Percentiles rank a stretch among this genome's conserved stretches.
Evolutionary conservation across 2,113 vertebrate species (phyloP).

Genomic region (Corvus hawaiiensis): DNA sequence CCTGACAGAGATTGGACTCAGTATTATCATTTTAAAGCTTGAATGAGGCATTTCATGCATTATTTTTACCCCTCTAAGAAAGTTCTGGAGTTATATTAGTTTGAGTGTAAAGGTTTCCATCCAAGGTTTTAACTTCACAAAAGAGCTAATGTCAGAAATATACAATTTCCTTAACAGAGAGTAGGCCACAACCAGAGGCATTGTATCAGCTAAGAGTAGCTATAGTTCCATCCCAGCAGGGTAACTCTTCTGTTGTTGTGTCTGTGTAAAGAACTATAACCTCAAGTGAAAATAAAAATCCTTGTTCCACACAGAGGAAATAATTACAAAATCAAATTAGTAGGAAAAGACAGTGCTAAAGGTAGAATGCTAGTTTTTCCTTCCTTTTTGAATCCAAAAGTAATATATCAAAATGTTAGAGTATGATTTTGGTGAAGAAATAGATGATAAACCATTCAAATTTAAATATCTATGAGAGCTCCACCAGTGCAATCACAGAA

Average conservation of each 20-base stretch:
- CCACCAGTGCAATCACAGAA: neutral
- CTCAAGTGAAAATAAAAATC: neutral
- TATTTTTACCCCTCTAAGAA: neutral
- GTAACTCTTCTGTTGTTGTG: neutral
- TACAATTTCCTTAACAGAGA: neutral
- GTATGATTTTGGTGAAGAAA: neutral
- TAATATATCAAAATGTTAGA: neutral
- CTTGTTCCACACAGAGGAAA: neutral
- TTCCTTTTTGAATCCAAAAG: neutral
- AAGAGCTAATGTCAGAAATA: neutral
- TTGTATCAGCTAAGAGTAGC: neutral
- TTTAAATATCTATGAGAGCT: neutral
- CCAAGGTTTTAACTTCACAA: neutral
- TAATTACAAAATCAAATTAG: neutral
- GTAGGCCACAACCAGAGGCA: neutral
- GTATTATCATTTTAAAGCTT: neutral
- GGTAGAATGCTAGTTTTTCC: neutral
- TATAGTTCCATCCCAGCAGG: neutral
- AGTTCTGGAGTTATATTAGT: neutral
- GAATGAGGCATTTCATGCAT: neutral
- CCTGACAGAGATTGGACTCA: neutral
- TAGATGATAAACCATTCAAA: neutral
- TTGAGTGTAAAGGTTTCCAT: neutral
- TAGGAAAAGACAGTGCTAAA: neutral
- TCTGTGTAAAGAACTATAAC: neutral